Conservation (phyloP, 2,888 invertebrate species). For the Chorisops tibialis region DNA sequence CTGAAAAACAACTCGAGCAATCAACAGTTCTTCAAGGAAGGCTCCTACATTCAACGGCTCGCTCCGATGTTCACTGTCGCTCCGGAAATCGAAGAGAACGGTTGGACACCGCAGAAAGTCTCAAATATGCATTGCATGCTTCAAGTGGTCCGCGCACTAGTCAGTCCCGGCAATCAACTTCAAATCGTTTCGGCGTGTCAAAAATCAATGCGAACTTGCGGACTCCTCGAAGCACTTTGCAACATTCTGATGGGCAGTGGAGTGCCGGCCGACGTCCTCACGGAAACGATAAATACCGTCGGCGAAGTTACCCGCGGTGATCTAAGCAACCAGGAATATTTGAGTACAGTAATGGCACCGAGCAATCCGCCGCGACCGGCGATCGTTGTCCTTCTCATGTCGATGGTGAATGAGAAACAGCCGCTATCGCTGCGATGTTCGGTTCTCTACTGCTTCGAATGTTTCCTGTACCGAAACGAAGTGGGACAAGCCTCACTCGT, state of each 20-base stretch:
- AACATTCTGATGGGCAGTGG: constrained; percentile 93
- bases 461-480: constrained; percentile 91
- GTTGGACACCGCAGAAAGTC: constrained; percentile 92
- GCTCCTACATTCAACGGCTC: constrained; percentile 88
- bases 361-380: constrained; percentile 91
- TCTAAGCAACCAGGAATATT: constrained; percentile 84
- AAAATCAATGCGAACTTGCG: constrained; percentile 80
- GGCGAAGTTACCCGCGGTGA: constrained; percentile 89
- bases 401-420: constrained; percentile 98
- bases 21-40: constrained; percentile 98
- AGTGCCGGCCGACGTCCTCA: constrained; percentile 92
- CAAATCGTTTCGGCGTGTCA: constrained; percentile 82
- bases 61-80: constrained; percentile 83
- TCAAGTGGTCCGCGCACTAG: constrained; percentile 84
- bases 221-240: constrained; percentile 77
- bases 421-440: constrained; percentile 86
- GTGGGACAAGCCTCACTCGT: constrained; percentile 83
- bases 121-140: constrained; percentile 92
- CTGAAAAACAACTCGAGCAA: constrained; percentile 94
- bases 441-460: constrained; percentile 96
- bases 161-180: constrained; percentile 88
- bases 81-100: constrained; percentile 65
- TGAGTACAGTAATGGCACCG: constrained; percentile 87
- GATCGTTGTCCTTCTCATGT: constrained; percentile 91
- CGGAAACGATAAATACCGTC: constrained; percentile 93